Percentiles rank a stretch among this genome's conserved stretches.
These are phyloP conservation scores for Puntigrus tetrazona DNA, from an alignment of 2,113 vertebrate genomes.

Conservation along the genomic window DNA sequence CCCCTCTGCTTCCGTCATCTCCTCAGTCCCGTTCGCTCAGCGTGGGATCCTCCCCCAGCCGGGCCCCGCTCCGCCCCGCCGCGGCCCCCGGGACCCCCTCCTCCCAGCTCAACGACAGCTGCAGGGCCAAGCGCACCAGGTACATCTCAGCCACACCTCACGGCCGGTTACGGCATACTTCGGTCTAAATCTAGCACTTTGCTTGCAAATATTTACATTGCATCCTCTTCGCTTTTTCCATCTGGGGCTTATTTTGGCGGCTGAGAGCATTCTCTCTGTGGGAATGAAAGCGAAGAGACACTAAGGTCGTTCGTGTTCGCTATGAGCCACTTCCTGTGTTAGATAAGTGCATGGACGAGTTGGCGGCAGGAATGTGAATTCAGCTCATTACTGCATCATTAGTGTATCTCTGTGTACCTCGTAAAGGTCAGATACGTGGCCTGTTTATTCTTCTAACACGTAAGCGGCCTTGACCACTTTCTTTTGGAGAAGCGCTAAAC, in stretches of 20 bases:
- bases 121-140: conserved; percentile 72
- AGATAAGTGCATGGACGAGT: conserved; percentile 15
- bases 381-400: conserved; percentile 43
- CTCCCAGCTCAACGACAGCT: conserved; percentile 64
- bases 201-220: conserved; percentile 11
- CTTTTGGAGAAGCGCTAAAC: conserved; percentile 34
- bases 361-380: conserved; percentile 21
- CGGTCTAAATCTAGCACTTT: background rate
- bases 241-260: background rate
- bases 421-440: background rate
- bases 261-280: background rate
- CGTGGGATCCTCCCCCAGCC: conserved; percentile 71
- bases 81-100: conserved; percentile 56
- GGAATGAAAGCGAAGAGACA: conserved; percentile 20
- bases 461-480: background rate
- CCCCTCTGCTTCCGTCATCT: conserved; percentile 74
- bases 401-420: conserved; percentile 28
- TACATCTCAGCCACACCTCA: conserved; percentile 36
- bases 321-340: conserved; percentile 44
- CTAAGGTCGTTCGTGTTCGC: conserved; percentile 27
- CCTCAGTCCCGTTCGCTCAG: conserved; percentile 65
- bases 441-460: conserved; percentile 17
- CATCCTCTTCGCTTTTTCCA: conserved; percentile 3
- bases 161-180: background rate
- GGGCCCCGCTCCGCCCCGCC: conserved; percentile 49